Evolutionary conservation across 2,113 vertebrate species (phyloP).

Genomic region (Sardina pilchardus): DNA sequence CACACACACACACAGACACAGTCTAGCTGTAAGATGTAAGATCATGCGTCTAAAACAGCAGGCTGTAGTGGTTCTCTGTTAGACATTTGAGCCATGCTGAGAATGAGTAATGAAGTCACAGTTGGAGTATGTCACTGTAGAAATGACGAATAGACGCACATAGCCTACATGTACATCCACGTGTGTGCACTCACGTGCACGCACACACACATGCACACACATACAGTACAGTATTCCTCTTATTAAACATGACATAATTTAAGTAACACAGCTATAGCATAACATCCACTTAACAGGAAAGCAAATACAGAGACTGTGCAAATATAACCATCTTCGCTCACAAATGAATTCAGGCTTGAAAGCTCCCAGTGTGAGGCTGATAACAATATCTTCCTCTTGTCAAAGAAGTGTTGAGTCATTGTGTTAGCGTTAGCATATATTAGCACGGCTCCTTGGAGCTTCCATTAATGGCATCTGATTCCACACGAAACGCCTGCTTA

Average conservation of each 20-base stretch:
- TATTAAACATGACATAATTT: neutral
- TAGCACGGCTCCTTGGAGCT: neutral
- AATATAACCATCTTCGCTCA: slow-evolving; percentile 14
- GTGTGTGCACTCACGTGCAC: neutral
- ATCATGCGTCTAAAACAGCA: neutral
- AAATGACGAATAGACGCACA: neutral
- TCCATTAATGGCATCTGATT: neutral
- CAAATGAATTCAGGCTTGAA: neutral
- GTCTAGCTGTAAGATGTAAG: neutral
- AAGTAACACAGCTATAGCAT: neutral
- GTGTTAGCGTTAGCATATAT: slow-evolving; percentile 9
- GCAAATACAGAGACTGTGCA: neutral
- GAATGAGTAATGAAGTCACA: neutral
- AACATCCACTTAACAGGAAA: neutral
- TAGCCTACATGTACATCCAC: neutral
- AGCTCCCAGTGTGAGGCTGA: slow-evolving; percentile 15
- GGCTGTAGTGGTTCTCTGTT: neutral
- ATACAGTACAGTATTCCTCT: neutral
- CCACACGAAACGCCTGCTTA: neutral
- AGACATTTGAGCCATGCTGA: neutral
- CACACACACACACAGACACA: slow-evolving; percentile 14
- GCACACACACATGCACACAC: neutral
- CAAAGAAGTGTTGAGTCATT: slow-evolving; percentile 8
- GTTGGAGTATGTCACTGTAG: neutral
- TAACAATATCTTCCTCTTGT: neutral